phyloP scores from a whole-genome alignment of 2,888 invertebrate species.

The Stramonita haemastoma region DNA sequence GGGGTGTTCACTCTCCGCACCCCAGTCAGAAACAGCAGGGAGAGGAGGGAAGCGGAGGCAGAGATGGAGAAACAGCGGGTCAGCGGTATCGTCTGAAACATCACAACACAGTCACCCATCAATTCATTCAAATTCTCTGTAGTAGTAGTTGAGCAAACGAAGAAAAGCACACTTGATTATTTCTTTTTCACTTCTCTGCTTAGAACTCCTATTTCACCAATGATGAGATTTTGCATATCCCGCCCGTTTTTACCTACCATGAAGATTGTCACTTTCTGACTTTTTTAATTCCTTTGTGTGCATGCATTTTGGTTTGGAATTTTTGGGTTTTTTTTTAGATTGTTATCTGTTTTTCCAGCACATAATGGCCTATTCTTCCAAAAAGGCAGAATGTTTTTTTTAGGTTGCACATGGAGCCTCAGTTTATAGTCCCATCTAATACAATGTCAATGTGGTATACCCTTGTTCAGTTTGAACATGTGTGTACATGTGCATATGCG shows the following conservation, averaged over 20 bases:
- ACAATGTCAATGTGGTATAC: background rate
- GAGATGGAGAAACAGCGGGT: background rate
- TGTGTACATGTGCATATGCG: too few species aligned
- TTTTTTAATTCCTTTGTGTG: too few species aligned
- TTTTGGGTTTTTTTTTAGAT: background rate
- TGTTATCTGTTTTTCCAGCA: background rate
- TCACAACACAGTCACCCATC: background rate
- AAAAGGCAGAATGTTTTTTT: background rate
- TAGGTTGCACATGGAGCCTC: background rate
- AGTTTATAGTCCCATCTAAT: background rate
- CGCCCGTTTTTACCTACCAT: too few species aligned
- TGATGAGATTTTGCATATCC: too few species aligned
- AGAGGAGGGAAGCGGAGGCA: background rate
- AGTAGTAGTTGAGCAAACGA: background rate
- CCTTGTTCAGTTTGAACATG: too few species aligned
- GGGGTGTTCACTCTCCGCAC: conserved; percentile 2
- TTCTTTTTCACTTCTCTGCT: too few species aligned
- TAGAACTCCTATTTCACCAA: too few species aligned
- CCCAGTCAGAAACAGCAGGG: background rate
- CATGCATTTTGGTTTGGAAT: background rate
- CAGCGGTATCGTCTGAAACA: background rate
- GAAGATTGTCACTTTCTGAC: too few species aligned
- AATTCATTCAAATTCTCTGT: background rate
- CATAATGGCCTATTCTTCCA: background rate
- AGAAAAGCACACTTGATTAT: background rate